Percentiles rank a stretch among this genome's conserved stretches.
phyloP scores from a whole-genome alignment of 2,113 vertebrate species.

The Mastomys coucha region DNA sequence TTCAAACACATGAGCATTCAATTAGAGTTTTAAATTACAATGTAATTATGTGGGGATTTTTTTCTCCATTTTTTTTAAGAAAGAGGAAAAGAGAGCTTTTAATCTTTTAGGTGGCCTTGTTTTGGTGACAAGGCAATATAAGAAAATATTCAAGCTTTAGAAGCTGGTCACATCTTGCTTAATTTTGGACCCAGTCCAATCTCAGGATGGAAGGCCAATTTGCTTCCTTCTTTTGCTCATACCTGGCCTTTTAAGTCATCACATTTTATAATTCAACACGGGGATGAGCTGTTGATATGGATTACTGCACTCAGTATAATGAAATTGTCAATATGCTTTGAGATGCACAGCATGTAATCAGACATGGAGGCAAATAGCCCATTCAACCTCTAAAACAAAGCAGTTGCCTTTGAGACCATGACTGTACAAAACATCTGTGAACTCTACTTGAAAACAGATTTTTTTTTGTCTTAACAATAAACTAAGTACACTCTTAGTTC shows the following conservation, averaged over 20 bases:
- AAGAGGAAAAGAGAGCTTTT: conserved; percentile 75
- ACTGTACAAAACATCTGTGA: neutral
- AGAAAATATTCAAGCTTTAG: conserved; percentile 81
- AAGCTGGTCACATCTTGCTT: conserved; percentile 65
- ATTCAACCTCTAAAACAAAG: conserved; percentile 64
- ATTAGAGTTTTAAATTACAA: conserved; percentile 87
- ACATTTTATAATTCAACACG: conserved; percentile 66
- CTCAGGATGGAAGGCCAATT: conserved; percentile 62
- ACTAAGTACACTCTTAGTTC: neutral
- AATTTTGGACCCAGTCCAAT: conserved; percentile 78
- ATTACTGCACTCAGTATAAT: conserved; percentile 70
- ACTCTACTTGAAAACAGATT: neutral
- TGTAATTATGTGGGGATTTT: conserved; percentile 80
- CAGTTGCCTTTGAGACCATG: conserved; percentile 57
- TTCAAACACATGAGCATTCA: conserved; percentile 83
- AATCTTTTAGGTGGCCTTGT: conserved; percentile 83
- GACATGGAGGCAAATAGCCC: conserved; percentile 52
- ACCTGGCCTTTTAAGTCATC: conserved; percentile 71
- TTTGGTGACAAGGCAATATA: conserved; percentile 82
- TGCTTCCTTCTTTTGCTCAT: conserved; percentile 64
- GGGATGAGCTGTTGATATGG: conserved; percentile 60
- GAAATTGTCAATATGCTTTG: conserved; percentile 61
- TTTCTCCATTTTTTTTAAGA: conserved; percentile 44
- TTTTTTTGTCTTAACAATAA: neutral
- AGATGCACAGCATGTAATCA: conserved; percentile 15